phyloP scores from a whole-genome alignment of 1,140 invertebrate species.

The Euglossa dilemma region DNA sequence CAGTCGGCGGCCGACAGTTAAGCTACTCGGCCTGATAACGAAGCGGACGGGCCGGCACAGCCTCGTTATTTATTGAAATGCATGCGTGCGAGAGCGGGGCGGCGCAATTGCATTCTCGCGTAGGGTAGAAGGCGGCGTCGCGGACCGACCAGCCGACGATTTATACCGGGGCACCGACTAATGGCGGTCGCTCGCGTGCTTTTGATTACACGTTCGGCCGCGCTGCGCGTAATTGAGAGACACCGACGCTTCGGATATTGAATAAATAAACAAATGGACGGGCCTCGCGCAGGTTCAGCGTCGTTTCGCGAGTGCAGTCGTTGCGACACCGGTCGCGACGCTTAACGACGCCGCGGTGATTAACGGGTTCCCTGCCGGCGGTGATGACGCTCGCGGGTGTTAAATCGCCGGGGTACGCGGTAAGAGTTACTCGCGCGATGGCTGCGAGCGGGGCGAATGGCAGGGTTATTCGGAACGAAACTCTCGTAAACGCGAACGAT shows the following conservation, averaged over 20 bases:
- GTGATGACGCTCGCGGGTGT: neutral
- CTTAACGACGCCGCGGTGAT: neutral
- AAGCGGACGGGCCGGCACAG: slow-evolving; percentile 31
- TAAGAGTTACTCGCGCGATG: too few relatives aligned
- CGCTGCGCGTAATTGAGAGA: slow-evolving; percentile 26
- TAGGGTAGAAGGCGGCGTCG: slow-evolving; percentile 12
- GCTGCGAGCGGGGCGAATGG: too few relatives aligned
- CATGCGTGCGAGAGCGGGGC: slow-evolving; percentile 42
- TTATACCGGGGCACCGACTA: slow-evolving; percentile 42
- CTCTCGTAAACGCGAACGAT: too few relatives aligned
- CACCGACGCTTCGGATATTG: slow-evolving; percentile 2
- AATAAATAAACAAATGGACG: slow-evolving; percentile 47
- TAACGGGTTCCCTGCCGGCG: neutral
- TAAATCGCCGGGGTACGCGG: neutral
- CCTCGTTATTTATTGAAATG: slow-evolving; percentile 62
- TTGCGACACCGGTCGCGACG: neutral
- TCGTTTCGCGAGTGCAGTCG: neutral
- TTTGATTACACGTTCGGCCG: slow-evolving; percentile 33
- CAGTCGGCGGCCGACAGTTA: slow-evolving; percentile 50
- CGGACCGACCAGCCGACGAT: slow-evolving; percentile 28
- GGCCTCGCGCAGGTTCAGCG: neutral
- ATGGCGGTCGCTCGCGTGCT: slow-evolving; percentile 47
- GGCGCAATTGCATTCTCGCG: slow-evolving; percentile 43
- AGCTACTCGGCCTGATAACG: slow-evolving; percentile 53
- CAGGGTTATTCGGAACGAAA: too few relatives aligned